Evolutionary conservation across 2,113 vertebrate genomes (phyloP), one percentile per base, ranked within the genome.

Genomic region (Scomber japonicus): DNA sequence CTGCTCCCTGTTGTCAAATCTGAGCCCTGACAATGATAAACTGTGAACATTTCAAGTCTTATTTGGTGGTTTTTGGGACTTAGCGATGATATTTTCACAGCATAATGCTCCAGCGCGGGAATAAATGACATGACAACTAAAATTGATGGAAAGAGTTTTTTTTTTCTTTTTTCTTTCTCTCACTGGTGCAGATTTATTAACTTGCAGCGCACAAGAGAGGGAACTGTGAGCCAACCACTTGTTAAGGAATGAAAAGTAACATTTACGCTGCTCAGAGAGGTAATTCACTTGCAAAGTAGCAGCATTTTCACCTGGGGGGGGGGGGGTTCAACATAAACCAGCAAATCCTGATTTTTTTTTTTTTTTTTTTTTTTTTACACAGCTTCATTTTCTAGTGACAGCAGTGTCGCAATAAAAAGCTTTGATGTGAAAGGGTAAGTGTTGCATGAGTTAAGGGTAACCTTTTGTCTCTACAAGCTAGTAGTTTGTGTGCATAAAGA

Each of bases 101-200:
- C 64, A 78, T 80, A 83, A 85, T 64, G 66, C 88, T 86, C 80
- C 87, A 59, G 78, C 31, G 63, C 10, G 44, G 81, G 63, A 86
- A 86, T 85, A 90, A 92, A 89, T 75, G 80, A 83, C 83, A 76
- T 84, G 84, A 89, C 86, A 82, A 79, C 75, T 83, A 44, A 91
- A 91, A 91, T 63, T 84, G 78, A 91, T 85, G 82, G 81, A 84
- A 76, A 71, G 71, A 50, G 74, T 69, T 87, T 80, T 72, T 70
- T 70, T 62, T 61, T 61, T 2, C 19, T 27, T 27, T 15, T 64
- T 49, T 76, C 50, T 69, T 49, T 65, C 40, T n/a, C 54, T 55
- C 51, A 11, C 55, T 60, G 59, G 49, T 71, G 78, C 54, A 68
- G 84, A 81, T 88, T 90, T 85, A 88, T 89, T 81, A 82, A 83